Percentiles rank a stretch among this genome's conserved stretches.
phyloP scores from a whole-genome alignment of 37 sponge, comb jelly and placozoan species.

The Tethya wilhelma region DNA sequence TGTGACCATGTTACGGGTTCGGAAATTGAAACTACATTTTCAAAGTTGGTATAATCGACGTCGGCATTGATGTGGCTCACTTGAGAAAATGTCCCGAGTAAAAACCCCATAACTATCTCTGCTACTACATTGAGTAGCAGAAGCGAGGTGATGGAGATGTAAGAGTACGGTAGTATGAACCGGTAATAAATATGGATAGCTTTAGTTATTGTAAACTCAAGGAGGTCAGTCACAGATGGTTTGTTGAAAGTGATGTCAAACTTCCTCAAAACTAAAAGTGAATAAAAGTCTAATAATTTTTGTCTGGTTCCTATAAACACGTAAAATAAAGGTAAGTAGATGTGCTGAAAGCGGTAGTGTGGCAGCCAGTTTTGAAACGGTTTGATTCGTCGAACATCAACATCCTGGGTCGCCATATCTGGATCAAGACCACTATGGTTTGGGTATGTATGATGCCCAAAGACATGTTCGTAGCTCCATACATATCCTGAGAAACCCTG shows the following conservation, averaged over 20 bases:
- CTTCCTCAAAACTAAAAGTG: conserved; percentile 13
- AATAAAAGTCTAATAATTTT: conserved; percentile 39
- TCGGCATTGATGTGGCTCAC: conserved; percentile 22
- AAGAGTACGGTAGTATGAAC: conserved; percentile 23
- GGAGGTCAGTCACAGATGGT: not conserved
- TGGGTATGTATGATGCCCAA: conserved; percentile 59
- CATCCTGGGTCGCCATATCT: conserved; percentile 32
- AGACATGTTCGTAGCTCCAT: conserved; percentile 37
- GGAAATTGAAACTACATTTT: not conserved
- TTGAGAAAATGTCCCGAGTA: conserved; percentile 34
- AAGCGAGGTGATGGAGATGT: not conserved
- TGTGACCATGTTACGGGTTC: conserved; percentile 9
- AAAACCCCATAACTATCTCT: conserved; percentile 24
- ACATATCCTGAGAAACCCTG: conserved; percentile 3
- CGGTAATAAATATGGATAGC: conserved; percentile 10
- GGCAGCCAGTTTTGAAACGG: conserved; percentile 35
- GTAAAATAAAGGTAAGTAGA: conserved; percentile 53
- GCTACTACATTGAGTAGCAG: conserved; percentile 17
- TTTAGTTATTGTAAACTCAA: conserved; percentile 16
- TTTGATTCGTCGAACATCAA: conserved; percentile 38
- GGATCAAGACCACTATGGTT: conserved; percentile 53
- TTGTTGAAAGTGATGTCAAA: conserved; percentile 21
- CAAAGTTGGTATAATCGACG: not conserved
- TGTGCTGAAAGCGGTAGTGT: conserved; percentile 46
- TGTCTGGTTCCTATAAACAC: conserved; percentile 31